phyloP scores from a whole-genome alignment of 2,888 invertebrate genomes.

The Epinotia brunnichana region DNA sequence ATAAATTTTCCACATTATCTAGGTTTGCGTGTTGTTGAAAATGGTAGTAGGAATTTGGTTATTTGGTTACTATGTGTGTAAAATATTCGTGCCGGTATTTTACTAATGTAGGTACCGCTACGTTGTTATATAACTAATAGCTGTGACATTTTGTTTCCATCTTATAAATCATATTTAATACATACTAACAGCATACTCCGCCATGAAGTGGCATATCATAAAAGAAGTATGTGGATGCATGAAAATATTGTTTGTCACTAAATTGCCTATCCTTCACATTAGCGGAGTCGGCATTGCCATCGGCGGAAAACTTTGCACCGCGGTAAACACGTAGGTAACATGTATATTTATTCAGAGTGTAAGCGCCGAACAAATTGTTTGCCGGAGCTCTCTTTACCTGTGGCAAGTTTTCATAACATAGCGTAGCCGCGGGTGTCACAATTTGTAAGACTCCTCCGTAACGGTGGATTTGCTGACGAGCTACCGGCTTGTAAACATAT shows the following conservation, averaged over 20 bases:
- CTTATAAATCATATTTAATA: background rate
- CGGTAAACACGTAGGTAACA: constrained; percentile 48
- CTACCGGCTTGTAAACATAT: constrained; percentile 68
- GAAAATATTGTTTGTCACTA: constrained; percentile 18
- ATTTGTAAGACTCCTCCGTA: constrained; percentile 69
- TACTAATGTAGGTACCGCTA: background rate
- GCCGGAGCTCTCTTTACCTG: constrained; percentile 74
- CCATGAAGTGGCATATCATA: background rate
- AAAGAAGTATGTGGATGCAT: background rate
- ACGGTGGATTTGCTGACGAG: constrained; percentile 74
- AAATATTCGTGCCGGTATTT: constrained; percentile 12
- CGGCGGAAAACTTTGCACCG: constrained; percentile 36
- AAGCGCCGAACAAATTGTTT: constrained; percentile 80
- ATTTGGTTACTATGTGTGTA: constrained; percentile 14
- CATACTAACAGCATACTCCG: background rate
- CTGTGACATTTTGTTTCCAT: background rate
- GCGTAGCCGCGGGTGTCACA: constrained; percentile 74
- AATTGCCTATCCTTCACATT: constrained; percentile 28
- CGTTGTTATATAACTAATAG: background rate
- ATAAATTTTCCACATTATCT: constrained; percentile 43
- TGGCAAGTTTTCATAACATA: constrained; percentile 76
- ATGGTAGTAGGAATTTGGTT: constrained; percentile 31
- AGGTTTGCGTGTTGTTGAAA: constrained; percentile 41
- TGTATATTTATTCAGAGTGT: constrained; percentile 76
- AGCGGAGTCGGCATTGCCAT: constrained; percentile 28